A percentile compares a stretch with the other conserved stretches of the same genome.
phyloP scores from a whole-genome alignment of 2,888 invertebrate species.

The Leptinotarsa tumamoca region DNA sequence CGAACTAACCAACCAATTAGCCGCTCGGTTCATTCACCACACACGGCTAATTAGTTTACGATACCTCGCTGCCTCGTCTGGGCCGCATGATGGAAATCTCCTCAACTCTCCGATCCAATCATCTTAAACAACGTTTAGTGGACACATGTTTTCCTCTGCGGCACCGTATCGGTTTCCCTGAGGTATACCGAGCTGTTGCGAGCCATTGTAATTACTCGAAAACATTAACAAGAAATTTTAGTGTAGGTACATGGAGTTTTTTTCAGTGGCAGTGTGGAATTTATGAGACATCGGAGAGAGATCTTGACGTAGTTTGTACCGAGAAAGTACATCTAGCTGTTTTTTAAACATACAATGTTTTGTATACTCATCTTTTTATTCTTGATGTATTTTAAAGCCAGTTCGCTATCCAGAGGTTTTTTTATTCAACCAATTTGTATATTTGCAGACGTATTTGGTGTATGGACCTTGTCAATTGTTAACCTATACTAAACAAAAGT shows the following conservation, averaged over 20 bases:
- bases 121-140: slow-evolving; percentile 58
- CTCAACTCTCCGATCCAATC: slow-evolving; percentile 53
- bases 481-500: too few relatives aligned
- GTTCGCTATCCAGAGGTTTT: too few relatives aligned
- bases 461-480: too few relatives aligned
- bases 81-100: slow-evolving; percentile 32
- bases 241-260: slow-evolving; percentile 5
- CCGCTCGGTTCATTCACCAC: slow-evolving; percentile 24
- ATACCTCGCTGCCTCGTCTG: slow-evolving; percentile 32
- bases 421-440: too few relatives aligned
- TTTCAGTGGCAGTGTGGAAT: not conserved
- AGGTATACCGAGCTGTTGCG: slow-evolving; percentile 28
- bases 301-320: not conserved
- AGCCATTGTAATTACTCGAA: slow-evolving; percentile 23
- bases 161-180: slow-evolving; percentile 18
- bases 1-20: slow-evolving; percentile 16
- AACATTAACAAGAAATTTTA: slow-evolving; percentile 20
- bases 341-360: too few relatives aligned
- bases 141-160: slow-evolving; percentile 48
- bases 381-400: too few relatives aligned
- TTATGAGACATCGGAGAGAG: not conserved
- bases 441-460: too few relatives aligned
- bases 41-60: slow-evolving; percentile 43
- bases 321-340: too few relatives aligned
- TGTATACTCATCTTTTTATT: too few relatives aligned